These are phyloP conservation scores for Micropoecilia bifurca DNA, from an alignment of 2,797 vertebrate species.

Conservation along the genomic window DNA sequence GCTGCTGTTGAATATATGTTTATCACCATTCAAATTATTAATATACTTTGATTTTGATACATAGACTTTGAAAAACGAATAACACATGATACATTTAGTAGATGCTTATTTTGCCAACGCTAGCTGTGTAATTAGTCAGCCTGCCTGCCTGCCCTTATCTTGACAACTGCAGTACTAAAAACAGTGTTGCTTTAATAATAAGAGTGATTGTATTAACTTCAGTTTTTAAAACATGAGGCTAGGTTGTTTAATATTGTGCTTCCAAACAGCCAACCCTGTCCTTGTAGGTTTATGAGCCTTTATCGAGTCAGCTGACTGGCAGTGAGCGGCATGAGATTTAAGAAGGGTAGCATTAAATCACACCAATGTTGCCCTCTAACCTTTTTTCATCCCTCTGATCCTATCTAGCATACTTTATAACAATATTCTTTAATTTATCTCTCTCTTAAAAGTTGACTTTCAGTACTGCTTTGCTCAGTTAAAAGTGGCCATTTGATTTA, in stretches of 20 bases:
- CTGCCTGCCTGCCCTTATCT: neutral
- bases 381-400: neutral
- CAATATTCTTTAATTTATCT: neutral
- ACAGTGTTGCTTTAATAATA: neutral
- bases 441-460: neutral
- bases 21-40: neutral
- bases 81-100: neutral
- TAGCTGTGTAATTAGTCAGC: neutral
- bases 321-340: too few species aligned
- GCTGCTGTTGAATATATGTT: neutral
- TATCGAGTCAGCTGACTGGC: neutral
- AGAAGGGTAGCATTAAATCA: neutral
- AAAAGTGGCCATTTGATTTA: neutral
- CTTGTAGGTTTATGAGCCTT: neutral
- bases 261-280: neutral
- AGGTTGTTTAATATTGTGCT: neutral
- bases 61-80: neutral
- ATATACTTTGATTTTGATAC: neutral
- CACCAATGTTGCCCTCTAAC: neutral
- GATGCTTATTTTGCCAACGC: neutral
- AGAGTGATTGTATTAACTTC: neutral
- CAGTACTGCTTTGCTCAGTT: neutral
- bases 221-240: neutral
- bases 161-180: neutral
- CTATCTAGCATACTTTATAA: neutral